These are phyloP conservation scores for Psilanteris sp. DNA, from an alignment of 1,140 invertebrate species.

Conservation along the genomic window DNA sequence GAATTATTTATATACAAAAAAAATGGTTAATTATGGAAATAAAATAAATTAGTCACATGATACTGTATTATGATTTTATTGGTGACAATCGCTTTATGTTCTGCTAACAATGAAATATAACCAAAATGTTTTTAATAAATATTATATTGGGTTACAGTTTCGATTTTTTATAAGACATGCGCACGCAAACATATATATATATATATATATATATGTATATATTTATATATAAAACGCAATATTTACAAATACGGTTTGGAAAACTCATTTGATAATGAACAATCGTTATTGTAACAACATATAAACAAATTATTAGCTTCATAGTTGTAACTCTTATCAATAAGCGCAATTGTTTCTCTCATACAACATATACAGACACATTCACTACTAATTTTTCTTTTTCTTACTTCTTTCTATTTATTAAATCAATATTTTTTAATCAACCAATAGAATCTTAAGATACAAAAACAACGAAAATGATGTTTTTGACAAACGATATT, in stretches of 20 bases:
- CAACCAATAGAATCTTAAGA: conserved; percentile 20
- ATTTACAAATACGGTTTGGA: conserved; percentile 78
- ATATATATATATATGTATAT: conserved; percentile 64
- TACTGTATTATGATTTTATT: conserved; percentile 76
- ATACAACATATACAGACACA: conserved; percentile 46
- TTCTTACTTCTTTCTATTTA: conserved; percentile 29
- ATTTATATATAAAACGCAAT: conserved; percentile 80
- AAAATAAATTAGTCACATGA: conserved; percentile 16
- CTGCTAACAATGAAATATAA: conserved; percentile 77
- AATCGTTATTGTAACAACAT: conserved; percentile 46
- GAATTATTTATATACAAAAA: no score
- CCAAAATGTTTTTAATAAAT: conserved; percentile 77
- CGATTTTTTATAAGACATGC: no score
- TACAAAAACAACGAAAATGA: conserved; percentile 21
- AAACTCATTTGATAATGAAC: conserved; percentile 72
- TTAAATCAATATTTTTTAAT: conserved; percentile 14
- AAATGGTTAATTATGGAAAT: no score
- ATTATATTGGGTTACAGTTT: conserved; percentile 73
- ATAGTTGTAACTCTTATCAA: conserved; percentile 69
- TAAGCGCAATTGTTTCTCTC: conserved; percentile 67
- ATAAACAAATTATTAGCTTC: conserved; percentile 59
- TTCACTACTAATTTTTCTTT: no score
- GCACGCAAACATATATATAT: no score
- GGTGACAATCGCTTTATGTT: conserved; percentile 73
- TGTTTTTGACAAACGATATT: conserved; percentile 2